A percentile compares a stretch with the other conserved stretches of the same genome.
These are phyloP conservation scores for Microctenopoma lineatum DNA, from an alignment of 2,797 vertebrate species.

Conservation along the genomic window DNA sequence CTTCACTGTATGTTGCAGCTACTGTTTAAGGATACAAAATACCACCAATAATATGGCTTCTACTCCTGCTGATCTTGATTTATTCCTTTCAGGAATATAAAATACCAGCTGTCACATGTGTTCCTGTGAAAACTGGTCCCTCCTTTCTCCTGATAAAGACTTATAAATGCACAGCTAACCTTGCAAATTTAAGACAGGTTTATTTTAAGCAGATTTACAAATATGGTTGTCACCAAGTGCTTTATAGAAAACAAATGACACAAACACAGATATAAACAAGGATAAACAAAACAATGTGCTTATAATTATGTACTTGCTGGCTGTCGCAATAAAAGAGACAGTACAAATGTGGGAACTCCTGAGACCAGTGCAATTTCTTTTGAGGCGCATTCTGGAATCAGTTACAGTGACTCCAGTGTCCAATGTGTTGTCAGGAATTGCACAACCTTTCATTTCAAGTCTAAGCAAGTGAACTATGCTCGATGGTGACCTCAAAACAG, in stretches of 20 bases:
- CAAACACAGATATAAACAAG: slow-evolving; percentile 57
- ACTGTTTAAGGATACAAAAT: slow-evolving; percentile 1
- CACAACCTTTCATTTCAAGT: slow-evolving; percentile 70
- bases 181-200: slow-evolving; percentile 78
- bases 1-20: background rate
- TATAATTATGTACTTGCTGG: slow-evolving; percentile 56
- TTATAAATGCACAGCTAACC: slow-evolving; percentile 27
- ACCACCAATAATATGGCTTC: background rate
- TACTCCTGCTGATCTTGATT: slow-evolving; percentile 14
- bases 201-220: slow-evolving; percentile 70
- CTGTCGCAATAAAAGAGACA: slow-evolving; percentile 43
- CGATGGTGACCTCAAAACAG: slow-evolving; percentile 54
- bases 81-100: slow-evolving; percentile 20
- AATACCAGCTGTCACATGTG: slow-evolving; percentile 21
- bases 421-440: slow-evolving; percentile 66
- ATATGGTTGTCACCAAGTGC: slow-evolving; percentile 65
- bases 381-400: slow-evolving; percentile 53
- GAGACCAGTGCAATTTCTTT: slow-evolving; percentile 64
- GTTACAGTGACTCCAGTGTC: slow-evolving; percentile 46
- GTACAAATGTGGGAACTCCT: slow-evolving; percentile 63
- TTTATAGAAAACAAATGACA: slow-evolving; percentile 61
- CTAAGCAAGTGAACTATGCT: slow-evolving; percentile 60
- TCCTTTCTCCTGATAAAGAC: slow-evolving; percentile 25
- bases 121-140: slow-evolving; percentile 2
- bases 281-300: slow-evolving; percentile 58